Base-by-base conservation (phyloP, 2,797 vertebrate genomes). In the Gymnothorax javanicus region DNA sequence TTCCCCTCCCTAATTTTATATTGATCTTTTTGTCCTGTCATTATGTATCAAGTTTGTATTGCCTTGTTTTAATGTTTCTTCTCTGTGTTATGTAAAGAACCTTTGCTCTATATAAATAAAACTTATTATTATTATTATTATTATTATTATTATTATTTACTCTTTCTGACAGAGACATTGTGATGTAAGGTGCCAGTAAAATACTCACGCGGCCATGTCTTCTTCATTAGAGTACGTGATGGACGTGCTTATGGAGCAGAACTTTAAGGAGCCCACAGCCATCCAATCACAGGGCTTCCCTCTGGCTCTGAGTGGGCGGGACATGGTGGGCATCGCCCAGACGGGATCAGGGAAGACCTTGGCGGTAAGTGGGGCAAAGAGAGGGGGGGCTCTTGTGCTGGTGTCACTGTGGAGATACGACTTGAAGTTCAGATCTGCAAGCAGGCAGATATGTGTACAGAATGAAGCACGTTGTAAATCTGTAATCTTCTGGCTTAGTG, bases 311-410 rank as follows among this genome's bases (percentile, higher is more conserved):
- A 99, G 97, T 2, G 98, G 98, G 56, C 96, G 95, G 56, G 98
- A 99, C 92, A 97, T 99, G 98, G 98, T 99, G 95, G 98, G 98
- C 94, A 99, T 99, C 87, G 98, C 98, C 1, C 98, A 99, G 94
- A 99, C 98, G 0, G 98, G 98, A 89, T 99, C 98, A 57, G 98
- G 98, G 88, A 99, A 99, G 93, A 99, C 98, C 0, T 93, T 99
- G 84, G 97, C 98, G 85, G 98, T 99, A 95, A 84, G 97, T 91
- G 67, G 13, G 52, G 81, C 75, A 33, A 43, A 43, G 23, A 15
- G 52, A 11, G 6, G 13, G 3, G n/a, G 75, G 75, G 50, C 5
- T 54, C 54, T 82, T 12, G 25, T 82, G 77, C 43, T 23, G 20
- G 6, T 13, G 7, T 12, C 77, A 56, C 43, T 81, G 77, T 20